Conservation (phyloP, 2,888 invertebrate genomes). For the Microdon myrmicae region DNA sequence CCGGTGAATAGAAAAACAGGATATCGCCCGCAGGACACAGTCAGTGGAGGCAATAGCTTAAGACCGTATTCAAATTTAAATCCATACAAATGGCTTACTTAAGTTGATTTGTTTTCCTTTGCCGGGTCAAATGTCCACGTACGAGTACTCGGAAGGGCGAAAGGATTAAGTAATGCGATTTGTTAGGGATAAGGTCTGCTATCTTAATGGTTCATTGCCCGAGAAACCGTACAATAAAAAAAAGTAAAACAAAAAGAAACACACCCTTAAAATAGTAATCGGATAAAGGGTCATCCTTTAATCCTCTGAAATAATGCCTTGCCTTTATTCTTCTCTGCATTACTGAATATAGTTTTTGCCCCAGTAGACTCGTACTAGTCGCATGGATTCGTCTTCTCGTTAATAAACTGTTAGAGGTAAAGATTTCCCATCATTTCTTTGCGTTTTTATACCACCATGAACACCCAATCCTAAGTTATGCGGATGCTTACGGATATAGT, state of each 20-base stretch:
- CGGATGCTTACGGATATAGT: too few species aligned
- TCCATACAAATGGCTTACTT: conserved; percentile 35
- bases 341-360: not conserved
- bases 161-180: conserved; percentile 30
- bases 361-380: too few species aligned
- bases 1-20: conserved; percentile 7
- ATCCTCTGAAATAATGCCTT: conserved; percentile 20
- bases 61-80: conserved; percentile 36
- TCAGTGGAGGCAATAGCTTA: conserved; percentile 23
- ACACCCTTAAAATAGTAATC: conserved; percentile 20
- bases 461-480: too few species aligned
- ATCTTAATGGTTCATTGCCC: conserved; percentile 37
- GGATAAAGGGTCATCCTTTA: conserved; percentile 23
- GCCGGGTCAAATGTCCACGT: conserved; percentile 18
- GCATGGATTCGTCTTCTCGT: too few species aligned
- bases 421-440: too few species aligned
- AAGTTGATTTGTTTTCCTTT: conserved; percentile 15
- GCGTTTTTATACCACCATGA: too few species aligned
- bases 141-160: not conserved
- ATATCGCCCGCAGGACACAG: conserved; percentile 2
- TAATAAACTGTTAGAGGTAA: too few species aligned
- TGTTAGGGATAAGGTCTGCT: conserved; percentile 29
- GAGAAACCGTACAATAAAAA: conserved; percentile 10
- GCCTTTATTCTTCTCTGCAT: not conserved
- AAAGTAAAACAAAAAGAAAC: conserved; percentile 5